Evolutionary conservation across 2,797 vertebrate species (phyloP), one percentile per base, ranked within the genome.

Genomic region (Bovichtus variegatus): DNA sequence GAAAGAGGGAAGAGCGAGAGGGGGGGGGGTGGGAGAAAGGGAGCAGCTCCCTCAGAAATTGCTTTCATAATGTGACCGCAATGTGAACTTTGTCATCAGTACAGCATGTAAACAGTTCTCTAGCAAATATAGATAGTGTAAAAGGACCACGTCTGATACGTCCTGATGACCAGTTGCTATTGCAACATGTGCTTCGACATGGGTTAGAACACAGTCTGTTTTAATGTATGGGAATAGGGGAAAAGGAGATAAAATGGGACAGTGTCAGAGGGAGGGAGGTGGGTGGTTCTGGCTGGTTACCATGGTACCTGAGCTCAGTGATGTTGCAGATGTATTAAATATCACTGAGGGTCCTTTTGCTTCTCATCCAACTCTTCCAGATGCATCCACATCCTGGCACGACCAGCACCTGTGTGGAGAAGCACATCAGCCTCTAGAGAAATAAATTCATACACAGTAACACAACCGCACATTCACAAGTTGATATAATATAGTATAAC

Each of bases 261-360:
- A 34, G 38, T 44, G 31, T 75, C 23, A 16, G 47, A 23, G 66
- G 40, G 47, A 23, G 66, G 44, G 51, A 49, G 47, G 54, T 64
- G 34, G 59, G 23, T 23, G 38, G 34, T 66, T 77, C 49, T 19
- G 50, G 46, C 70, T 73, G 71, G 90, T 92, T 89, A 79, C 91
- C 91, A 91, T 92, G 90, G 89, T 71, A 82, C 79, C 86, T 83
- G 78, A 81, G 83, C 75, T 86, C 67, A 50, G 74, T 21, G 41
- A 53, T 81, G 78, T 76, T 85, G 80, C 74, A 74, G 73, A 80
- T 69, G 85, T 80, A 59, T 87, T 87, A 83, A 84, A 90, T 82
- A 90, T 83, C 81, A 77, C 74, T 78, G 86, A 90, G 75, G 78
- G 86, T 90, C 84, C 57, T 78, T 78, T 34, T 74, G 82, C 87